Percentiles rank a stretch among this genome's conserved stretches.
Evolutionary conservation across 2,888 invertebrate species (phyloP).

Genomic region (Ypsolopha sequella): DNA sequence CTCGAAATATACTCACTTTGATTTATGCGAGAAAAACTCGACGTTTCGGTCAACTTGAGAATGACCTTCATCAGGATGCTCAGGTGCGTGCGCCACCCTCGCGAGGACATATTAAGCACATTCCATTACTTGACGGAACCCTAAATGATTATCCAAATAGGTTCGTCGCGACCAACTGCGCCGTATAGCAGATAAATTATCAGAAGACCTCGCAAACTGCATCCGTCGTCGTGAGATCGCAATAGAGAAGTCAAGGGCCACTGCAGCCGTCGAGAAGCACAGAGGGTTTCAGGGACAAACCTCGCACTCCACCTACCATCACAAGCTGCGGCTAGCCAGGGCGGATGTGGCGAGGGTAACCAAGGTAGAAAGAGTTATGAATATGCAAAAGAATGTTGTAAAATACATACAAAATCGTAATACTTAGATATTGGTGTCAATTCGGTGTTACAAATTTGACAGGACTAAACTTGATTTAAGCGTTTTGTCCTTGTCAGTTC

Average conservation of each 20-base stretch:
- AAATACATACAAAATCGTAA: too few relatives aligned
- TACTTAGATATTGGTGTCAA: too few relatives aligned
- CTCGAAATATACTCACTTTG: too few relatives aligned
- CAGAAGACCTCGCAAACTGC: slow-evolving; percentile 53
- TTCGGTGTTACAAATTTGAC: too few relatives aligned
- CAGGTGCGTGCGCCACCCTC: too few relatives aligned
- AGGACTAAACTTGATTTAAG: too few relatives aligned
- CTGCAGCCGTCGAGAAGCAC: slow-evolving; percentile 46
- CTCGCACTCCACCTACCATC: slow-evolving; percentile 46
- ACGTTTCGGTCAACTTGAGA: too few relatives aligned
- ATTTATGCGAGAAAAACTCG: too few relatives aligned
- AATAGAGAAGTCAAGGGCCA: slow-evolving; percentile 44
- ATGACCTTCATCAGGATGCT: too few relatives aligned
- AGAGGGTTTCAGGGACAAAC: slow-evolving; percentile 31
- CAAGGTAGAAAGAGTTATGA: slow-evolving; percentile 30
- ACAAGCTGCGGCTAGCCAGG: slow-evolving; percentile 49
- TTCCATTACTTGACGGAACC: neutral
- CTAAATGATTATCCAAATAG: slow-evolving; percentile 15
- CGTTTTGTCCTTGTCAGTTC: too few relatives aligned
- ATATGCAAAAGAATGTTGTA: too few relatives aligned
- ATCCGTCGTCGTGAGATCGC: slow-evolving; percentile 55
- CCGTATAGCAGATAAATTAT: slow-evolving; percentile 48
- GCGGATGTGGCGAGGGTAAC: slow-evolving; percentile 47
- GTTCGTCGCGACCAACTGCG: slow-evolving; percentile 58
- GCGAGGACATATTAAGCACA: too few relatives aligned